Evolutionary conservation across 2,113 vertebrate species (phyloP).

Genomic region (Bos javanicus): DNA sequence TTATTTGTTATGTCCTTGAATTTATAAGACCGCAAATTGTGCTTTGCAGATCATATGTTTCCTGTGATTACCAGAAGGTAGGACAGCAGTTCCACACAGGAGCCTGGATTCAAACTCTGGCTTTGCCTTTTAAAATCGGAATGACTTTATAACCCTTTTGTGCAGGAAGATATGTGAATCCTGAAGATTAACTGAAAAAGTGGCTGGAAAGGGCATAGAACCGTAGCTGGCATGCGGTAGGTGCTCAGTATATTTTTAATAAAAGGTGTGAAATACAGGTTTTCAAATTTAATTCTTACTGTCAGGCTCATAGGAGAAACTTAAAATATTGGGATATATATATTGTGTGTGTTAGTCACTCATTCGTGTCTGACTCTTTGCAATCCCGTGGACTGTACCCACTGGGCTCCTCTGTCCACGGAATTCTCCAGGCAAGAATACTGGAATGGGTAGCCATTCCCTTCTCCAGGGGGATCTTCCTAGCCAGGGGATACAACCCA

Average conservation of each 20-base stretch:
- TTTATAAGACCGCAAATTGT: not conserved
- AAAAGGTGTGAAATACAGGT: not conserved
- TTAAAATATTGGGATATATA: not conserved
- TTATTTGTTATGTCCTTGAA: not conserved
- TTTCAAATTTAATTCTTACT: conserved; percentile 7
- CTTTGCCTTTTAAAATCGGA: not conserved
- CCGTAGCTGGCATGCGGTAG: not conserved
- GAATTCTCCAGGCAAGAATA: not conserved
- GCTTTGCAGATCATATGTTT: not conserved
- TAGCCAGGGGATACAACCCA: not conserved
- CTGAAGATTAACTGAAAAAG: not conserved
- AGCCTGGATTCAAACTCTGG: not conserved
- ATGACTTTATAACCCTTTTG: not conserved
- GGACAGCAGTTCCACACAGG: not conserved
- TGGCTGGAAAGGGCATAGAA: not conserved
- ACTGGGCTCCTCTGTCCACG: not conserved
- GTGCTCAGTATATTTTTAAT: not conserved
- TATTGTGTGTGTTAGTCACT: not conserved
- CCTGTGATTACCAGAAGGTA: not conserved
- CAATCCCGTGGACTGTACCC: not conserved
- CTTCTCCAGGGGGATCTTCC: not conserved
- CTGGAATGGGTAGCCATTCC: not conserved
- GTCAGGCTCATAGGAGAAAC: not conserved
- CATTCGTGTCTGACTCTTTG: not conserved
- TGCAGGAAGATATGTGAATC: not conserved